phyloP scores from a whole-genome alignment of 2,888 invertebrate species.

The Agriopis leucophaearia region DNA sequence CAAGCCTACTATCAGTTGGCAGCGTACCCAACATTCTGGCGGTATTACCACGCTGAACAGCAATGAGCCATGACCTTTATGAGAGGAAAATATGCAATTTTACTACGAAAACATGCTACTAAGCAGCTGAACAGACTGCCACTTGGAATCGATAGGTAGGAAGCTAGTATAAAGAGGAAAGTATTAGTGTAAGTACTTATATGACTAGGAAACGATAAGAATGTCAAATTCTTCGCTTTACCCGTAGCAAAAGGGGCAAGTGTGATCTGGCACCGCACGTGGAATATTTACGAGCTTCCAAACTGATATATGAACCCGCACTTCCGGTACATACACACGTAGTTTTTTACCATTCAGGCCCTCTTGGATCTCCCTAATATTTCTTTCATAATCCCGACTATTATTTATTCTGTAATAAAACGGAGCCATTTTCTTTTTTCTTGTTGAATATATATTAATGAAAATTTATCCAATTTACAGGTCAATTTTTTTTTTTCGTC shows the following conservation, averaged over 20 bases:
- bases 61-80: no score
- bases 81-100: no score
- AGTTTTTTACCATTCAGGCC: slow-evolving; percentile 32
- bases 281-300: slow-evolving; percentile 70
- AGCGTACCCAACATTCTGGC: no score
- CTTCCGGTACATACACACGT: slow-evolving; percentile 62
- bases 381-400: slow-evolving; percentile 26
- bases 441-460: slow-evolving; percentile 7
- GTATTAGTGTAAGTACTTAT: no score
- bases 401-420: slow-evolving; percentile 26
- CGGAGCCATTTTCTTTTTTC: neutral
- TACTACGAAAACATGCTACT: no score
- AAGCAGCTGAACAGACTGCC: no score
- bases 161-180: no score
- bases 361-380: slow-evolving; percentile 28
- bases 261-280: slow-evolving; percentile 50
- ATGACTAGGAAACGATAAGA: slow-evolving; percentile 9
- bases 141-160: no score
- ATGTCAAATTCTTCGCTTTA: slow-evolving; percentile 16
- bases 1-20: no score
- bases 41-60: no score
- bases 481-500: no score
- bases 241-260: slow-evolving; percentile 25
- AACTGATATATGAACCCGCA: slow-evolving; percentile 75
- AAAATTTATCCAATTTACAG: no score